Conservation (phyloP, 2,113 vertebrate species). For the Stegastes partitus region DNA sequence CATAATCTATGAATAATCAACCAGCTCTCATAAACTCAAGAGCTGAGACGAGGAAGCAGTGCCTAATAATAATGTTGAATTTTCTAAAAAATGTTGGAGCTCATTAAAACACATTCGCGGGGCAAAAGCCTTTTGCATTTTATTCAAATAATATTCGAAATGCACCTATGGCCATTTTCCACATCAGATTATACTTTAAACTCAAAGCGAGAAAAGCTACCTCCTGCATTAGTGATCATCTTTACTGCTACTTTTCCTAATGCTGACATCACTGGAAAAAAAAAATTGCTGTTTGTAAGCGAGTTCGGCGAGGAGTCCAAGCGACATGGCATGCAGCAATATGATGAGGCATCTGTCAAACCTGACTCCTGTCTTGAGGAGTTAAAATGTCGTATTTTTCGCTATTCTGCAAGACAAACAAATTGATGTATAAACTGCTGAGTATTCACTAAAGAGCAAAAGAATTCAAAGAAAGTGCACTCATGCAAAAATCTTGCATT, state of each 20-base stretch:
- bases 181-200: constrained; percentile 42
- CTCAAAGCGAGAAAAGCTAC: constrained; percentile 13
- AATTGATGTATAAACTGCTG: constrained; percentile 24
- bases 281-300: constrained; percentile 27
- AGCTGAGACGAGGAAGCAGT: constrained; percentile 11
- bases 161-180: constrained; percentile 26
- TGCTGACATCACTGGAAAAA: constrained; percentile 10
- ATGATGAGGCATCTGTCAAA: constrained; percentile 51
- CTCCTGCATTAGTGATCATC: constrained; percentile 20
- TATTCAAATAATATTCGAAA: constrained; percentile 44
- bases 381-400: constrained; percentile 34
- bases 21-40: not conserved
- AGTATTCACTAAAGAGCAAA: constrained; percentile 14
- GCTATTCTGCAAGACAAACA: constrained; percentile 23
- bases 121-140: constrained; percentile 39
- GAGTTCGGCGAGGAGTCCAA: not conserved
- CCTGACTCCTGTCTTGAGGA: constrained; percentile 30
- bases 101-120: constrained; percentile 59
- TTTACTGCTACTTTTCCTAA: not conserved
- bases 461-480: constrained; percentile 2
- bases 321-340: constrained; percentile 24
- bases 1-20: constrained; percentile 11
- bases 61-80: constrained; percentile 11
- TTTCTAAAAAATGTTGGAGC: constrained; percentile 14
- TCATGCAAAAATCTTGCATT: constrained; percentile 18